Conservation (phyloP, 2,888 invertebrate genomes). For the Sarcophaga subvicina region DNA sequence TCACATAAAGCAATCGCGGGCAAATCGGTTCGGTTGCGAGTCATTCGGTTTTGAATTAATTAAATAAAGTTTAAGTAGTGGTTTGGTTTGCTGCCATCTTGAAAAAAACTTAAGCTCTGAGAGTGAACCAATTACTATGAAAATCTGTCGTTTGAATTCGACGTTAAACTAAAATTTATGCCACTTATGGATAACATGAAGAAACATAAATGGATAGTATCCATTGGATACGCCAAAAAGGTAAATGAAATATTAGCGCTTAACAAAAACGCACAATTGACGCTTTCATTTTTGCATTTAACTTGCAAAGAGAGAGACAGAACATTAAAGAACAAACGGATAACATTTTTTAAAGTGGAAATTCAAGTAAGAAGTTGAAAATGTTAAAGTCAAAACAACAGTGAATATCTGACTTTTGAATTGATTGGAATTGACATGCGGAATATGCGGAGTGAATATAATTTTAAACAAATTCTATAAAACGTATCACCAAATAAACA, state of each 20-base stretch:
- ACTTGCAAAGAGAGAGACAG: not conserved
- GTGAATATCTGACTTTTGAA: conserved; percentile 58
- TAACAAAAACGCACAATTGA: conserved; percentile 12
- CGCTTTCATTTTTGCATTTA: not conserved
- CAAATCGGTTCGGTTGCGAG: too few relatives aligned
- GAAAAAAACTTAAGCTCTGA: too few relatives aligned
- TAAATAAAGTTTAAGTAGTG: too few relatives aligned
- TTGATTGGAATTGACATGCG: conserved; percentile 39
- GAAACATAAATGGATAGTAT: too few relatives aligned
- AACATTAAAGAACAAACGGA: conserved; percentile 14
- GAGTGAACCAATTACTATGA: too few relatives aligned
- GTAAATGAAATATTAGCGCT: not conserved
- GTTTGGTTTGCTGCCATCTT: too few relatives aligned
- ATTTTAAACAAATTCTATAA: conserved; percentile 19
- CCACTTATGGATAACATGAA: too few relatives aligned
- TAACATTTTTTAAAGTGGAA: conserved; percentile 34
- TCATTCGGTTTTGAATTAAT: too few relatives aligned
- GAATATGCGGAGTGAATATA: not conserved
- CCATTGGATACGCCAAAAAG: not conserved
- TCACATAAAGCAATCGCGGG: too few relatives aligned
- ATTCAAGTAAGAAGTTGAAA: conserved; percentile 48
- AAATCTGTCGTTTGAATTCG: too few relatives aligned
- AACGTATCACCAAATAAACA: conserved; percentile 11
- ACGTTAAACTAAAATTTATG: too few relatives aligned
- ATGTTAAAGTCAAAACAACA: conserved; percentile 60